Percentiles rank a stretch among this genome's conserved stretches.
These are phyloP conservation scores for Drosophila stalkeri DNA, from an alignment of 2,888 invertebrate genomes.

Conservation along the genomic window DNA sequence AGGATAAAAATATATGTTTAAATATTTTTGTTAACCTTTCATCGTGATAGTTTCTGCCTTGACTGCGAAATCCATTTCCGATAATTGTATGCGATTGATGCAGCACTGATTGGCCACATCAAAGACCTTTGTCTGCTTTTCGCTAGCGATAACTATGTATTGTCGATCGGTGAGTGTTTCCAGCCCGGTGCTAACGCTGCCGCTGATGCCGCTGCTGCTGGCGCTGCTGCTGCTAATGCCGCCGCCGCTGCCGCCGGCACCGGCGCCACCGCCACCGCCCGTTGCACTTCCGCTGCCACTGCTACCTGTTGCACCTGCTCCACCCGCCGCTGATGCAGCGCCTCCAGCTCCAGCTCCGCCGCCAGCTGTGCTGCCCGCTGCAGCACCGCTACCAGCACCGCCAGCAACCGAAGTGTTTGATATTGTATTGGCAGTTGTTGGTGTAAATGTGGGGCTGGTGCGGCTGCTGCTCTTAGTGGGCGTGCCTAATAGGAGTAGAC, in stretches of 20 bases:
- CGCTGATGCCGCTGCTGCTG: slow-evolving; percentile 80
- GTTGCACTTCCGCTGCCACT: slow-evolving; percentile 22
- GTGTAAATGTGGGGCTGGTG: slow-evolving; percentile 91
- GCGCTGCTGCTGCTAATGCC: slow-evolving; percentile 74
- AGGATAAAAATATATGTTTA: not conserved
- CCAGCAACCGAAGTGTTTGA: slow-evolving; percentile 78
- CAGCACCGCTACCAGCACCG: slow-evolving; percentile 41
- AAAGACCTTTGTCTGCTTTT: slow-evolving; percentile 97
- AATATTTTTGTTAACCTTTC: slow-evolving; percentile 88
- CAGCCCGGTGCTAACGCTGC: slow-evolving; percentile 84
- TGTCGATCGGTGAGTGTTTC: slow-evolving; percentile 91
- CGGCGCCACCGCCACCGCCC: slow-evolving; percentile 7
- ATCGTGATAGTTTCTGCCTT: slow-evolving; percentile 96
- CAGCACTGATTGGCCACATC: slow-evolving; percentile 98
- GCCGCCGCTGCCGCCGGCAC: slow-evolving; percentile 31
- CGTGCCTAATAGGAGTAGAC: slow-evolving; percentile 85
- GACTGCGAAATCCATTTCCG: slow-evolving; percentile 96
- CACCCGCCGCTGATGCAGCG: slow-evolving; percentile 6
- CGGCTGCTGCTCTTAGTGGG: slow-evolving; percentile 90
- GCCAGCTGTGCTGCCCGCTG: slow-evolving; percentile 25
- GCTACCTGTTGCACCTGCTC: slow-evolving; percentile 16
- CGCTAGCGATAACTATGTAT: slow-evolving; percentile 96
- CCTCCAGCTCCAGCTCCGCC: slow-evolving; percentile 13
- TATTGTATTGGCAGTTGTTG: slow-evolving; percentile 84
- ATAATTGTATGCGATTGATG: slow-evolving; percentile 96